A percentile compares a stretch with the other conserved stretches of the same genome.
phyloP scores from a whole-genome alignment of 2,113 vertebrate genomes.

The Poicephalus gulielmi region DNA sequence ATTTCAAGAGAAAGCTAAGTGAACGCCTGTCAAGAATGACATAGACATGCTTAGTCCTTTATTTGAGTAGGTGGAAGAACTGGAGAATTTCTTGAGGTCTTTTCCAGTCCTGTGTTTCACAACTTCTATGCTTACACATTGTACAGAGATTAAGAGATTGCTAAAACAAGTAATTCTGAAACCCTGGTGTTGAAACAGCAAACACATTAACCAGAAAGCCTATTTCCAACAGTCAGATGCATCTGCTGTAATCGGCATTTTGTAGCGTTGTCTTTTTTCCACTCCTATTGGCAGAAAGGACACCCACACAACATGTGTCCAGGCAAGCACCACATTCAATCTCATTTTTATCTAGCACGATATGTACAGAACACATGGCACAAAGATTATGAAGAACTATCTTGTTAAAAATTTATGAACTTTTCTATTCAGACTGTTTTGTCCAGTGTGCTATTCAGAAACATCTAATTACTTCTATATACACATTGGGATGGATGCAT shows the following conservation, averaged over 20 bases:
- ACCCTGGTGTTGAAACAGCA: slow-evolving; percentile 21
- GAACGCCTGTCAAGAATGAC: slow-evolving; percentile 29
- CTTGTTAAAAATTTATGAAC: not conserved
- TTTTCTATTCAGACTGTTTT: not conserved
- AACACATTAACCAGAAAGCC: not conserved
- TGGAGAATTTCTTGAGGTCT: slow-evolving; percentile 37
- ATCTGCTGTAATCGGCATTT: slow-evolving; percentile 16
- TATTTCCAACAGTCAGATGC: not conserved
- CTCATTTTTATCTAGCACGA: not conserved
- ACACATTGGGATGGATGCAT: not conserved
- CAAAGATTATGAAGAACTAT: not conserved
- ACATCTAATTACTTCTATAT: not conserved
- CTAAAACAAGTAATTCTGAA: slow-evolving; percentile 35
- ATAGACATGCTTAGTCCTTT: not conserved
- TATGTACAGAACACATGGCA: slow-evolving; percentile 44
- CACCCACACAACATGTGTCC: slow-evolving; percentile 60
- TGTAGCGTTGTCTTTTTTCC: slow-evolving; percentile 35
- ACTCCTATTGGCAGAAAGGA: slow-evolving; percentile 49
- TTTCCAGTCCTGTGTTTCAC: slow-evolving; percentile 14
- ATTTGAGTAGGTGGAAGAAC: slow-evolving; percentile 34
- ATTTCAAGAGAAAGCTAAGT: slow-evolving; percentile 19
- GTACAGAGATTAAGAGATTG: slow-evolving; percentile 10
- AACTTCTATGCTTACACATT: not conserved
- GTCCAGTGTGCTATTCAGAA: not conserved
- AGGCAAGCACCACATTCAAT: slow-evolving; percentile 5